Conservation (phyloP, 2,888 invertebrate genomes). For the Hirtodrosophila histrioides region DNA sequence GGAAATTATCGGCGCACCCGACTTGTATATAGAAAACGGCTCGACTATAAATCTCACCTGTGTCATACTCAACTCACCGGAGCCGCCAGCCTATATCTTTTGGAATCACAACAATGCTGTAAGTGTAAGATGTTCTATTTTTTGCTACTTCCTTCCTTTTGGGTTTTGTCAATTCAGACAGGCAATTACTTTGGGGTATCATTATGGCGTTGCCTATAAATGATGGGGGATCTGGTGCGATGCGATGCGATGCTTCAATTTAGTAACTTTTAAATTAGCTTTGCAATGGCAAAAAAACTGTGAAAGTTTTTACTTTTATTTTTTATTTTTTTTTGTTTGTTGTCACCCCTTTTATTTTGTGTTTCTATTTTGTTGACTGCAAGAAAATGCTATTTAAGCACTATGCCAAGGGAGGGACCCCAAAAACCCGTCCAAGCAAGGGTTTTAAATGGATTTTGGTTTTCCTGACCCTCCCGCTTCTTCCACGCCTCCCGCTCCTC, state of each 20-base stretch:
- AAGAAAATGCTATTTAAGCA: constrained; percentile 71
- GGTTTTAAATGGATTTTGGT: constrained; percentile 74
- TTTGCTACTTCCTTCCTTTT: background rate
- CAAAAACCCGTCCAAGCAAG: constrained; percentile 43
- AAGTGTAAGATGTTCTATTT: constrained; percentile 84
- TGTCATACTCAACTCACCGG: constrained; percentile 95
- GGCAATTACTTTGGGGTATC: constrained; percentile 68
- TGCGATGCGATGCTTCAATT: constrained; percentile 48
- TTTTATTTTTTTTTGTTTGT: background rate
- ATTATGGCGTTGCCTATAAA: constrained; percentile 56
- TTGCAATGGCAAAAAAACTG: constrained; percentile 48
- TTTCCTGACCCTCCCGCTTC: constrained; percentile 24
- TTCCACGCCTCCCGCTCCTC: background rate
- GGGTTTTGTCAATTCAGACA: constrained; percentile 37
- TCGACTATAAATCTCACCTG: constrained; percentile 97
- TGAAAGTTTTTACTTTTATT: constrained; percentile 27
- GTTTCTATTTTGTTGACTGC: constrained; percentile 53
- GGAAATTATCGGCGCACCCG: constrained; percentile 95
- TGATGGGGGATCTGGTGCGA: constrained; percentile 44
- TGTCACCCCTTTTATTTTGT: constrained; percentile 24
- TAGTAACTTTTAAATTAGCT: constrained; percentile 79
- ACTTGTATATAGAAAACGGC: constrained; percentile 95
- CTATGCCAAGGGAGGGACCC: constrained; percentile 43
- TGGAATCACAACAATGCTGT: constrained; percentile 98
- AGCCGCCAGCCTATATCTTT: constrained; percentile 96